A percentile compares a stretch with the other conserved stretches of the same genome.
phyloP scores from a whole-genome alignment of 1,140 invertebrate genomes.

The Drosophila virilis region DNA sequence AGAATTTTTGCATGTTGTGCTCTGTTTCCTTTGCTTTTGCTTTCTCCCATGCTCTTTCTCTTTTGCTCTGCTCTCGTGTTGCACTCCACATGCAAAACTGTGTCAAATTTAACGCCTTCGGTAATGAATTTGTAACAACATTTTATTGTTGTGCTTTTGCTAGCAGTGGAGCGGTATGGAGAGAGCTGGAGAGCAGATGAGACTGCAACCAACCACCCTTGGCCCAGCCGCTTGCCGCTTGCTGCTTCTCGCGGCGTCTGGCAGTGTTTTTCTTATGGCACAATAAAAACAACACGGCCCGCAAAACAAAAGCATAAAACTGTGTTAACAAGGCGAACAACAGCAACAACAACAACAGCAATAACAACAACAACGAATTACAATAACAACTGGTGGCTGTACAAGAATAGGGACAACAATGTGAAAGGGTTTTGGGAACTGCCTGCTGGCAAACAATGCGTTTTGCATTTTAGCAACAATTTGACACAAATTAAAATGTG shows the following conservation, averaged over 20 bases:
- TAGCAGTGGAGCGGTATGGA: slow-evolving; percentile 16
- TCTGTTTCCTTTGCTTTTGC: slow-evolving; percentile 38
- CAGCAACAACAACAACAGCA: slow-evolving; percentile 8
- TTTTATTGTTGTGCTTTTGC: slow-evolving; percentile 80
- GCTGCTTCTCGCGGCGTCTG: slow-evolving; percentile 30
- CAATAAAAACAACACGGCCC: slow-evolving; percentile 70
- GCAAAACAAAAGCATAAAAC: slow-evolving; percentile 80
- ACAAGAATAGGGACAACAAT: slow-evolving; percentile 53
- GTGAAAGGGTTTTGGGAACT: slow-evolving; percentile 22
- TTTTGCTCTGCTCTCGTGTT: not conserved
- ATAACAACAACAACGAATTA: slow-evolving; percentile 8
- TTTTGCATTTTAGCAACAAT: slow-evolving; percentile 82
- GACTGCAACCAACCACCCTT: not conserved
- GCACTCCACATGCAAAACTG: slow-evolving; percentile 73
- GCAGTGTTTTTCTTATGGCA: slow-evolving; percentile 69
- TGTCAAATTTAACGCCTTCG: slow-evolving; percentile 83
- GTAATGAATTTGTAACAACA: slow-evolving; percentile 83
- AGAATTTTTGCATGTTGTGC: slow-evolving; percentile 64
- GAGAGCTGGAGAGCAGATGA: slow-evolving; percentile 33
- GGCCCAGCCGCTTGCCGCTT: not conserved
- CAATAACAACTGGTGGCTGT: slow-evolving; percentile 31
- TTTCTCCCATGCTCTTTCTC: slow-evolving; percentile 15
- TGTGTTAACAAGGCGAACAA: slow-evolving; percentile 74
- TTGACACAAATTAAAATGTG: slow-evolving; percentile 81
- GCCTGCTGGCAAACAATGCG: slow-evolving; percentile 66